Evolutionary conservation across 2,888 invertebrate genomes (phyloP).

Genomic region (Hypena proboscidalis): DNA sequence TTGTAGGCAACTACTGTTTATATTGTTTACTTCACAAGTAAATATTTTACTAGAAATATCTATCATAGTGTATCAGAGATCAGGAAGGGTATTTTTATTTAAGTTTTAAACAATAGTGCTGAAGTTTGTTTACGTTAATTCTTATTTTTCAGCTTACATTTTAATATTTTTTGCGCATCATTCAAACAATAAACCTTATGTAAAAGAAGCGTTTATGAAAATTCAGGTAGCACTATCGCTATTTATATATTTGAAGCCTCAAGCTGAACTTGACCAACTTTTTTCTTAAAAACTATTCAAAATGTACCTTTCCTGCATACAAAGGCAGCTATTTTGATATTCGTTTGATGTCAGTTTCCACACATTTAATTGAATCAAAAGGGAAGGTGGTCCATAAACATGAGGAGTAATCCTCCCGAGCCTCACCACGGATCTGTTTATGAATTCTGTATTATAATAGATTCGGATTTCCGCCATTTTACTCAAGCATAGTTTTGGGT

Average conservation of each 20-base stretch:
- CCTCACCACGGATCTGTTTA: slow-evolving; percentile 40
- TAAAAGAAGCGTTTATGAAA: too few relatives aligned
- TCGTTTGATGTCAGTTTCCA: slow-evolving; percentile 35
- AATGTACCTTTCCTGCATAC: background rate
- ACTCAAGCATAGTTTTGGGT: slow-evolving; percentile 23
- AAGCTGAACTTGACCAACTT: too few relatives aligned
- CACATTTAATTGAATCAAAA: slow-evolving; percentile 48
- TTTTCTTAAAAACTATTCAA: too few relatives aligned
- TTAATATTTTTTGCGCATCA: too few relatives aligned
- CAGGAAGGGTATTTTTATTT: slow-evolving; percentile 2
- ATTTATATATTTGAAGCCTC: too few relatives aligned
- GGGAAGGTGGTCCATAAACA: slow-evolving; percentile 36
- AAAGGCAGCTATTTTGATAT: slow-evolving; percentile 1
- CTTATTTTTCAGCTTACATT: too few relatives aligned
- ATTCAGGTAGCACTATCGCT: too few relatives aligned
- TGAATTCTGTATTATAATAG: slow-evolving; percentile 49
- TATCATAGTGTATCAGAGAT: background rate
- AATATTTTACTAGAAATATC: background rate
- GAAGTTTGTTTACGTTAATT: too few relatives aligned
- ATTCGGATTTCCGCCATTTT: slow-evolving; percentile 40
- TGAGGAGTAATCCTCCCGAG: slow-evolving; percentile 39
- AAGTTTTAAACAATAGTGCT: slow-evolving; percentile 1
- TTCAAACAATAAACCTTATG: too few relatives aligned
- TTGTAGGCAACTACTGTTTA: slow-evolving; percentile 6
- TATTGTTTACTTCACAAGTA: background rate